Percentiles rank a stretch among this genome's conserved stretches.
Evolutionary conservation across 2,113 vertebrate genomes (phyloP).

Genomic region (Myanophis thanlyinensis): DNA sequence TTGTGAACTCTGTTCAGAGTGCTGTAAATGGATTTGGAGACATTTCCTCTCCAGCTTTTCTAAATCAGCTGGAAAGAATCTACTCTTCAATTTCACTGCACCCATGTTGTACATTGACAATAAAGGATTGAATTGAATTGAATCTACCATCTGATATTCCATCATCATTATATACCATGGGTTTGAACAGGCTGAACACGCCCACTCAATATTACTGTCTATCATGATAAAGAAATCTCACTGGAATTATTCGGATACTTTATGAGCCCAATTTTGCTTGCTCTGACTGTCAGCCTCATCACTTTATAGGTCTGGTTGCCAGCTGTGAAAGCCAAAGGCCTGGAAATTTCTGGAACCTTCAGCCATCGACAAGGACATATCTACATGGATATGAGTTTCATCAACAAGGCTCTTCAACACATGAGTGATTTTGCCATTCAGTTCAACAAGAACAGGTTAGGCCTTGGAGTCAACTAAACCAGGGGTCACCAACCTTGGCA

Average conservation of each 20-base stretch:
- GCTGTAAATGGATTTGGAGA: not conserved
- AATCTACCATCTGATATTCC: not conserved
- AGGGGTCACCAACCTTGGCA: no score
- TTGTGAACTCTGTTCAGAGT: not conserved
- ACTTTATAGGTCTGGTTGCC: slow-evolving; percentile 91
- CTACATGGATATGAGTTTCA: slow-evolving; percentile 99
- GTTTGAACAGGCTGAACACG: not conserved
- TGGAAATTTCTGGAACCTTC: slow-evolving; percentile 96
- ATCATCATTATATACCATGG: not conserved
- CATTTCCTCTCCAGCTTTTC: not conserved
- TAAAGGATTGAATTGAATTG: no score
- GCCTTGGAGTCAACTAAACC: not conserved
- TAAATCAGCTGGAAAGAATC: not conserved
- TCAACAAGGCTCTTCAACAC: slow-evolving; percentile 97
- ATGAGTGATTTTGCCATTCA: slow-evolving; percentile 99
- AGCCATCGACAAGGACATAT: slow-evolving; percentile 96
- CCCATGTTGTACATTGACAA: no score
- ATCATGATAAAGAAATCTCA: not conserved
- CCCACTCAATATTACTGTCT: not conserved
- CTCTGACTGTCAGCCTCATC: not conserved
- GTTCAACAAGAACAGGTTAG: slow-evolving; percentile 99
- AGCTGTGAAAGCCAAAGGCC: slow-evolving; percentile 95
- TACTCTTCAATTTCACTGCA: no score
- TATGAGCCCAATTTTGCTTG: not conserved
- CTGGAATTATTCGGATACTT: not conserved